Evolutionary conservation across 2,888 invertebrate species (phyloP), one percentile per base, ranked within the genome.

Genomic region (Ophraella communa): DNA sequence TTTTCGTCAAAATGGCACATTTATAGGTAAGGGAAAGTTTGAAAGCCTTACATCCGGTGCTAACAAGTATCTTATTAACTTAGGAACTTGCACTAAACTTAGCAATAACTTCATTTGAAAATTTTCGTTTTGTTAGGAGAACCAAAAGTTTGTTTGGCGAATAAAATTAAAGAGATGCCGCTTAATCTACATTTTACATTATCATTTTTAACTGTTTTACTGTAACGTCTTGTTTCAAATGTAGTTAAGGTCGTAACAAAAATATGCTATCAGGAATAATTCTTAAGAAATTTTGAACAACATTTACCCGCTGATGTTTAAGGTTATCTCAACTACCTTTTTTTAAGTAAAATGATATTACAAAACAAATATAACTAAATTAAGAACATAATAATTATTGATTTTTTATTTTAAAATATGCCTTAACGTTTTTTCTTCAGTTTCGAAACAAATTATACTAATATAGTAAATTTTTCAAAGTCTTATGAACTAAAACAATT

Each of bases 31-130:
- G n/a, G n/a, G n/a, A n/a, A n/a, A n/a, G n/a, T n/a, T n/a, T n/a
- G n/a, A n/a, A n/a, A n/a, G n/a, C n/a, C n/a, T n/a, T n/a, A 42
- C 54, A 54, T 24, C 23, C 42, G 42, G 23, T 54, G 42, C 42
- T 42, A 54, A 54, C 42, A n/a, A 23, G 20, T 39, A 35, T 35
- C 53, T 14, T 7, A 35, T 4, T 35, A 17, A 39, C 17, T 20
- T n/a, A 23, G 35, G 20, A 39, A 14, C 17, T 17, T 54, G 11
- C 18, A 42, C 54, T 54, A 54, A 54, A 23, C 23, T 33, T 23
- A 3, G 17, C 23, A 54, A 14, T 42, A 54, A 54, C 27, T 42
- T 14, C 20, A 54, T 54, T 42, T 23, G n/a, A 35, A 54, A 24
- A 23, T 42, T 21, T 8, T 42, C 23, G 14, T 18, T 1, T 35